Evolutionary conservation across 2,797 vertebrate species (phyloP), one percentile per base, ranked within the genome.

Genomic region (Dipus sagitta): DNA sequence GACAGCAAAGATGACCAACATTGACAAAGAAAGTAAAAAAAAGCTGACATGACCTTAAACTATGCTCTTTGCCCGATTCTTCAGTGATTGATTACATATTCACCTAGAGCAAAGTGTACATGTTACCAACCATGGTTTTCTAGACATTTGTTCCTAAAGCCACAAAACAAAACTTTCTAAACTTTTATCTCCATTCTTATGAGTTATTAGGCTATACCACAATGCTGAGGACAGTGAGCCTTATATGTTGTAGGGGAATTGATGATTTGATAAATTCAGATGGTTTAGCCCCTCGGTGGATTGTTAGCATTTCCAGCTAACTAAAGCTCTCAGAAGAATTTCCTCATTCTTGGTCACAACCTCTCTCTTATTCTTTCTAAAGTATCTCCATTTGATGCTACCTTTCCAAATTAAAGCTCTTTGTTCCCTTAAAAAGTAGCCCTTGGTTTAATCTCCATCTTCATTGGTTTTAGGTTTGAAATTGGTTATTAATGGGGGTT

Each of bases 321-420:
- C 6, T 47, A 11, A 68, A 81, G 6, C 17, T 86, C 28, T 84
- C n/a, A 42, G 64, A 68, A 42, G 11, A 38, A 52, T 77, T 71
- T 65, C 3, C 14, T 86, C 88, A 8, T 74, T 87, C 17, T 92
- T 76, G n/a, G 17, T 17, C 28, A 74, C 28, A 93, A 24, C 1
- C 14, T 84, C 3, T 72, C 17, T 89, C 11, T 81, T 42, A 30
- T 58, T 94, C 10, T 91, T 88, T 84, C 42, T 42, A 54, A 92
- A 81, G 1, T 20, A 52, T 67, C 26, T 88, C 11, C 17, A 7
- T 60, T 93, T 80, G 58, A 82, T 79, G 60, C 71, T 38, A 20
- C 62, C 4, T 11, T 71, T 54, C 68, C 21, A 89, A 72, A 71
- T 79, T 58, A 62, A 85, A 94, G 38, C 34, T 68, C 13, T 80